Base-by-base conservation (phyloP, 1,140 invertebrate species). In the Amyelois transitella region DNA sequence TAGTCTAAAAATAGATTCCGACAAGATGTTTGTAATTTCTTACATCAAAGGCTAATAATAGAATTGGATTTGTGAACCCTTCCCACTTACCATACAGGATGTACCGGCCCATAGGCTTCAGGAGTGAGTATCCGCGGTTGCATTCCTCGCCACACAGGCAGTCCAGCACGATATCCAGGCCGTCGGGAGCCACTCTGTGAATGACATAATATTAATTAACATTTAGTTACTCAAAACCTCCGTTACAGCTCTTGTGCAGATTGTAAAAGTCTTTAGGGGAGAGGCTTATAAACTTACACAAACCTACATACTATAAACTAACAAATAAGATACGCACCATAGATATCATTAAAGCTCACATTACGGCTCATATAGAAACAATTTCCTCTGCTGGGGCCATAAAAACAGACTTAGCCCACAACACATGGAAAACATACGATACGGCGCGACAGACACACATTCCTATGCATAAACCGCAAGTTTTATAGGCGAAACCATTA, bases 51-150 rank as follows among this genome's bases (percentile, higher is more conserved):
- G n/a, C n/a, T n/a, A n/a, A n/a, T n/a, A n/a, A n/a, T n/a, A n/a
- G n/a, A n/a, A n/a, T n/a, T n/a, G n/a, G n/a, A n/a, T n/a, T n/a
- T n/a, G n/a, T n/a, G n/a, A n/a, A n/a, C n/a, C n/a, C n/a, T n/a
- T n/a, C n/a, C n/a, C 18, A 70, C 72, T 77, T 89, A 93, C 93
- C 94, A 88, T 95, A 98, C 20, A 97, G 90, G 65, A 97, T 92
- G 77, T 97, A 97, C 90, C 92, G 94, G 77, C 96, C 96, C 93
- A 97, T 94, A 0, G 96, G 95, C 83, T 96, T 96, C 43, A 98
- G 89, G 17, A 97, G 89, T 28, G 90, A 91, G 70, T 96, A 95
- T 28, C 96, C 95, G 72, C 93, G 92, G 84, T 94, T 94, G 75
- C 94, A 95, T 82, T 98, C 96, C 66, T 97, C 96, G 10, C 96